A percentile compares a stretch with the other conserved stretches of the same genome.
Evolutionary conservation across 2,113 vertebrate genomes (phyloP).

Genomic region (Sterrhoptilus dennistouni): DNA sequence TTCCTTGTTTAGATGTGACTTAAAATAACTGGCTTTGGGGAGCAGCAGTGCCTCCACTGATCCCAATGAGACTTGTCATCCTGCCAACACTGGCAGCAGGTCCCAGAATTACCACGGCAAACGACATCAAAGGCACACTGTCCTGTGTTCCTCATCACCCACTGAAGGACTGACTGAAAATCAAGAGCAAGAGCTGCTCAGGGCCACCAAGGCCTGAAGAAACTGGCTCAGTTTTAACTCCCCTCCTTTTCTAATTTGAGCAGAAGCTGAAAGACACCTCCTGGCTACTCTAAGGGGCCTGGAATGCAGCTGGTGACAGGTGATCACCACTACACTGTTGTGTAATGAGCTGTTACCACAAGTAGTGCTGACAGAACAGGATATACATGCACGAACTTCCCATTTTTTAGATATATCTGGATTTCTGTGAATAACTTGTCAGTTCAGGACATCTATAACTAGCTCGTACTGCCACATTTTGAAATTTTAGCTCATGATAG

Average conservation of each 20-base stretch:
- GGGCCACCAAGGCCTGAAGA: background rate
- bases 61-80: background rate
- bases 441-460: background rate
- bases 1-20: constrained; percentile 31
- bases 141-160: background rate
- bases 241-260: background rate
- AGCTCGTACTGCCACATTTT: background rate
- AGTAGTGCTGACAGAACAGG: background rate
- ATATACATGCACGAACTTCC: background rate
- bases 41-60: background rate
- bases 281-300: background rate
- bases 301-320: background rate
- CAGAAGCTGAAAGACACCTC: background rate
- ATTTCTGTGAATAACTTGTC: background rate
- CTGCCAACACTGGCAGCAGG: background rate
- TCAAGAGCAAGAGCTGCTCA: background rate
- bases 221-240: background rate
- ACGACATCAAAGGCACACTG: background rate
- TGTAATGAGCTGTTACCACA: background rate
- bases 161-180: background rate
- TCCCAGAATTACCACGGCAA: background rate
- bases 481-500: background rate
- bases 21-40: constrained; percentile 51
- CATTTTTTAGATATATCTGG: background rate
- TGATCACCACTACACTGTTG: background rate